Base-by-base conservation (phyloP, 2,888 invertebrate genomes). In the Arctia plantaginis region DNA sequence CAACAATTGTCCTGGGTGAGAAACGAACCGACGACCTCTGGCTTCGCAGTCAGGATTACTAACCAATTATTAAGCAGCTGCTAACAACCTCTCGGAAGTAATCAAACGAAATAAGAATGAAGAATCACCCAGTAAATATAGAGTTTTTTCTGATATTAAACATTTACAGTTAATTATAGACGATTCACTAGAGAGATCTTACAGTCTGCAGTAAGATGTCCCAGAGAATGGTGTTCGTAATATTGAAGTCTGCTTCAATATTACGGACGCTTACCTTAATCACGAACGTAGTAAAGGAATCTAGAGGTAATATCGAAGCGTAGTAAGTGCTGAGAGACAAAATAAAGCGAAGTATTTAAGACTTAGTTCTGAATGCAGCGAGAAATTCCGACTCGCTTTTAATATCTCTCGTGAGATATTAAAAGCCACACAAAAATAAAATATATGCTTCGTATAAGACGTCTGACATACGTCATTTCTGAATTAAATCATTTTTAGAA, bases 321-420 rank as follows among this genome's bases (percentile, higher is more conserved):
- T 30, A 62, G 18, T 30, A 62, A 62, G 30, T 62, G 59, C 13
- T 62, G 15, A 62, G 15, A 62, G 62, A 62, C 30, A 18, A 62
- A 62, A 62, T 30, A 62, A 39, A 39, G 39, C n/a, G n/a, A 39
- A n/a, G 35, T 66, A 66, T 66, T 66, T 39, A 39, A 13, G 66
- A 62, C 62, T 62, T 30, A 62, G 62, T 62, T 30, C 62, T 62
- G 27, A 62, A 62, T 62, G 62, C 62, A 62, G 62, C 62, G 30
- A 62, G 1, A 30, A 27, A 62, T 62, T 62, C 62, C 30, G 18
- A 1, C 27, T 27, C 6, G 15, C 62, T 30, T 59, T 27, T 59
- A 27, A 30, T 59, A 59, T 30, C 27, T 59, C 27, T 27, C 13
- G 27, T n/a, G 15, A 30, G 59, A 59, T 59, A 59, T 59, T 59